Percentiles rank a stretch among this genome's conserved stretches.
Conservation (phyloP, 2,888 invertebrate genomes). For the Drosophila kuntzei region DNA sequence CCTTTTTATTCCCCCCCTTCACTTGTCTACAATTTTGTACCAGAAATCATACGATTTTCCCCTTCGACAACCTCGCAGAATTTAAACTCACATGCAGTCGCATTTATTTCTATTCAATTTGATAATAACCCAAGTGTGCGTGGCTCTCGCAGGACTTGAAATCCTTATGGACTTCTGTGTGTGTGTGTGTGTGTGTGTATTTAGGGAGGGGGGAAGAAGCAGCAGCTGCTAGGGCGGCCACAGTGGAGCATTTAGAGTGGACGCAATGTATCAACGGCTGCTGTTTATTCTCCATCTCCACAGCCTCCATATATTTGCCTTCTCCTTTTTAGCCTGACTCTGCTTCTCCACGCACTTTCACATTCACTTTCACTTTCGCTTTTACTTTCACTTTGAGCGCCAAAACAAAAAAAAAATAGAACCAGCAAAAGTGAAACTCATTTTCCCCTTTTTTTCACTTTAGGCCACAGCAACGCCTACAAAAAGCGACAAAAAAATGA, state of each 20-base stretch:
- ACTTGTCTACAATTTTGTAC: not conserved
- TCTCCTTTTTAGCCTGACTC: slow-evolving; percentile 6
- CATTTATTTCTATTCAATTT: slow-evolving; percentile 81
- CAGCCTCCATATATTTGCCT: not conserved
- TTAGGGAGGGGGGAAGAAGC: slow-evolving; percentile 14
- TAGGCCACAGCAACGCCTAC: slow-evolving; percentile 50
- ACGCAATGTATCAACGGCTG: slow-evolving; percentile 76
- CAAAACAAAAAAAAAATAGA: not conserved
- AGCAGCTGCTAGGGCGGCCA: slow-evolving; percentile 68
- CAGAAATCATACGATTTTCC: not conserved
- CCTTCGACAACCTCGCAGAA: slow-evolving; percentile 26
- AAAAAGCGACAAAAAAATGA: slow-evolving; percentile 42
- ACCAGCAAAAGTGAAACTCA: slow-evolving; percentile 74
- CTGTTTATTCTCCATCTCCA: slow-evolving; percentile 17
- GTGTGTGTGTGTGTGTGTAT: not conserved
- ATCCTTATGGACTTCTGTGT: slow-evolving; percentile 31
- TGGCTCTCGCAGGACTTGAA: slow-evolving; percentile 53
- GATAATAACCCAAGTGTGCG: slow-evolving; percentile 72
- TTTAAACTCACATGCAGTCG: slow-evolving; percentile 76
- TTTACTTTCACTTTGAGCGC: slow-evolving; percentile 45
- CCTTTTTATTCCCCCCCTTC: not conserved
- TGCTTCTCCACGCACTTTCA: slow-evolving; percentile 42
- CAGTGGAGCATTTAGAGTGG: slow-evolving; percentile 82
- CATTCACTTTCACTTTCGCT: slow-evolving; percentile 56
- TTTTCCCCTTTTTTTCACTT: slow-evolving; percentile 69